These are phyloP conservation scores for Peromyscus attwateri DNA, from an alignment of 2,797 vertebrate genomes.

Conservation along the genomic window DNA sequence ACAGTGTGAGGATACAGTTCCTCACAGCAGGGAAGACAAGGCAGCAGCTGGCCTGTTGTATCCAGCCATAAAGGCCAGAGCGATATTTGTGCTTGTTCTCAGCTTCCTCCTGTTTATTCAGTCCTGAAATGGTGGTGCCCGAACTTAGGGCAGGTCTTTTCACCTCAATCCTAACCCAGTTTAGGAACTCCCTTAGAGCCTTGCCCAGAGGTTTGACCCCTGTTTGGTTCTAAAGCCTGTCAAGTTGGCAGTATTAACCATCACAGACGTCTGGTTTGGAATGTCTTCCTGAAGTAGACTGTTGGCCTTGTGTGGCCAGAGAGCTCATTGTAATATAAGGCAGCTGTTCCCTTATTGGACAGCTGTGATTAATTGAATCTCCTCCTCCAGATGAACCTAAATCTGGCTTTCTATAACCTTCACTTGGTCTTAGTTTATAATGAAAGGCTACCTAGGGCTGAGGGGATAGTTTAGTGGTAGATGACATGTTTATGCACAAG, in stretches of 20 bases:
- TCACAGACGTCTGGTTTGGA: conserved; percentile 22
- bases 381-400: background rate
- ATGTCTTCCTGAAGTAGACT: background rate
- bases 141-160: background rate
- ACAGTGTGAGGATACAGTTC: background rate
- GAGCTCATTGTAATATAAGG: background rate
- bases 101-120: background rate
- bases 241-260: background rate
- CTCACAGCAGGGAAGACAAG: background rate
- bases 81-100: background rate
- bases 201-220: background rate
- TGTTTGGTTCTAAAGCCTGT: background rate
- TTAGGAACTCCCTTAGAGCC: background rate
- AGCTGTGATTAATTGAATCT: background rate
- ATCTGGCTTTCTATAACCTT: conserved; percentile 37
- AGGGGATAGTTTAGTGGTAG: too few relatives aligned
- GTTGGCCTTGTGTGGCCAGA: background rate
- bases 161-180: background rate
- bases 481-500: background rate
- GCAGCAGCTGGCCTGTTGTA: background rate
- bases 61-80: background rate
- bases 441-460: background rate
- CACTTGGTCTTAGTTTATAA: conserved; percentile 34
- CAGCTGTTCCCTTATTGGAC: background rate
- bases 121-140: background rate